Conservation (phyloP, 2,888 invertebrate genomes). For the Eristalis arbustorum region DNA sequence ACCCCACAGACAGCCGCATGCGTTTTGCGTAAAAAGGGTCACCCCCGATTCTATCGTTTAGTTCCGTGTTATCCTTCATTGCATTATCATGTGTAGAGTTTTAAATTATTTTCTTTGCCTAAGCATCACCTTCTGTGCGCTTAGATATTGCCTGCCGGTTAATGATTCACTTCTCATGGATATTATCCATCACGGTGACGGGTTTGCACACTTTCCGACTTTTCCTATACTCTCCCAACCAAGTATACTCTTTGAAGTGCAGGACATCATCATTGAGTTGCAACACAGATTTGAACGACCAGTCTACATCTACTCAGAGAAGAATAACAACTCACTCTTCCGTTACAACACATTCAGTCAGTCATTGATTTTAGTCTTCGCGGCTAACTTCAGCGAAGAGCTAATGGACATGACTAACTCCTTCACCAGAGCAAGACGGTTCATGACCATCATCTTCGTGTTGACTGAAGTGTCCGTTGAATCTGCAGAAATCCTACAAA, state of each 20-base stretch:
- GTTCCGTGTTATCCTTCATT: neutral
- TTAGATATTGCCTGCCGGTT: neutral
- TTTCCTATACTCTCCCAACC: neutral
- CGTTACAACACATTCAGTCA: neutral
- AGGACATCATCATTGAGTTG: neutral
- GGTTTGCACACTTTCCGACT: neutral
- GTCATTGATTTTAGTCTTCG: slow-evolving; percentile 2
- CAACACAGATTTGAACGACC: neutral
- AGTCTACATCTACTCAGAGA: neutral
- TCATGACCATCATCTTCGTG: neutral
- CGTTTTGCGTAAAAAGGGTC: neutral
- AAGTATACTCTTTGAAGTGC: neutral
- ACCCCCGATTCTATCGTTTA: neutral
- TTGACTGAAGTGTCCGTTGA: neutral
- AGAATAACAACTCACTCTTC: neutral
- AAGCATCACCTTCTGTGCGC: neutral
- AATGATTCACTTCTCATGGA: neutral
- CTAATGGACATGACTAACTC: neutral
- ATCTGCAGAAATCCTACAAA: neutral
- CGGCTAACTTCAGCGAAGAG: neutral
- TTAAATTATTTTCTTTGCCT: neutral
- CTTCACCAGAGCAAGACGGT: neutral
- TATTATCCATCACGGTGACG: neutral
- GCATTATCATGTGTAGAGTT: neutral
- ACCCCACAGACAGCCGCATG: neutral